Base-by-base conservation (phyloP, 2,888 invertebrate genomes). In the Meghimatium bilineatum region DNA sequence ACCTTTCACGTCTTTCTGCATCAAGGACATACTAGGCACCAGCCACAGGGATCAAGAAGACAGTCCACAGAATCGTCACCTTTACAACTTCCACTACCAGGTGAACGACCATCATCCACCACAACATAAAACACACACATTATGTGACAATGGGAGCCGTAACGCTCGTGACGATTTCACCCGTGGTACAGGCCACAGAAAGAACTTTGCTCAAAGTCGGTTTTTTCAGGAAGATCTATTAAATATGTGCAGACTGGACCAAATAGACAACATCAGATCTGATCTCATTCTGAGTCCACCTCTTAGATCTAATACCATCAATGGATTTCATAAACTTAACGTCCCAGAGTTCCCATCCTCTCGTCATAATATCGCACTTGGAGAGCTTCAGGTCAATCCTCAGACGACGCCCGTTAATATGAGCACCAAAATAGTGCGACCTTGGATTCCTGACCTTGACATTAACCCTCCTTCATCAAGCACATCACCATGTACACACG, bases 1-100 rank as follows among this genome's bases (percentile, higher is more conserved):
- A 87, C 92, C 91, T 5, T 90, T 91, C 80, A 91, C 91, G 10
- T 91, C 91, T 20, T 92, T 92, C 85, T 86, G 90, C 82, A 92
- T 92, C 81, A 90, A 88, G 78, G 92, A 92, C 86, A 92, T 92
- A 79, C 88, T 92, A 17, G 88, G 87, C 52, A 56, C 77, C 32
- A 12, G 77, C 20, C 6, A 36, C 38, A 67, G 67, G 20, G 67
- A 66, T 26, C 20, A 71, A 10, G 26, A n/a, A 8, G 14, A 1
- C 38, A 38, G n/a, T 26, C 44, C 17, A 34, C 36, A 12, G 2
- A 34, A 1, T 10, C 71, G 44, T 6, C 71, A 72, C 44, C 12
- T n/a, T 12, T 72, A 44, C 71, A 38, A 44, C 71, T 44, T 44
- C 10, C 44, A n/a, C 12, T 49, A 12, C 29, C n/a, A 49, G 10